A percentile compares a stretch with the other conserved stretches of the same genome.
phyloP scores from a whole-genome alignment of 2,113 vertebrate genomes.

The Salvelinus sp. region DNA sequence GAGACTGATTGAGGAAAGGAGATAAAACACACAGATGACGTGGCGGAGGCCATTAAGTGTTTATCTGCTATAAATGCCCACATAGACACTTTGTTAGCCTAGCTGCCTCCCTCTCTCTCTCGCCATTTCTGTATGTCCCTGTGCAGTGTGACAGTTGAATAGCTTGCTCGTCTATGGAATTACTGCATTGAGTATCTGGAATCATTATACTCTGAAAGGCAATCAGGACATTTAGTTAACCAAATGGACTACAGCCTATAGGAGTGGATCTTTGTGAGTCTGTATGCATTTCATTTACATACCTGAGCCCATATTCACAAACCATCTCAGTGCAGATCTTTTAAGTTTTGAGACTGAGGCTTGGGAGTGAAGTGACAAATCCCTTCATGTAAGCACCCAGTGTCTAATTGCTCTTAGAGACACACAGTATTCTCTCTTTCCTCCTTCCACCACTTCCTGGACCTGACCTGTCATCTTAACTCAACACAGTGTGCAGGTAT shows the following conservation, averaged over 20 bases:
- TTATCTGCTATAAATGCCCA: slow-evolving; percentile 10
- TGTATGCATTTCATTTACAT: no score
- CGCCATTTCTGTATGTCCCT: not conserved
- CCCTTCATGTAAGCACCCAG: not conserved
- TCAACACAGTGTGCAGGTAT: slow-evolving; percentile 60
- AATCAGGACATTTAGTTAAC: not conserved
- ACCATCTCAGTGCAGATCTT: not conserved
- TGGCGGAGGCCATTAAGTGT: slow-evolving; percentile 3
- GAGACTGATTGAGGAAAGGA: slow-evolving; percentile 9
- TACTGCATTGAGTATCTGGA: not conserved
- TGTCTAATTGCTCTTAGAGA: slow-evolving; percentile 2
- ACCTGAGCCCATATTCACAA: no score
- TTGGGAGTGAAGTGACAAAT: not conserved
- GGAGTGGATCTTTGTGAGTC: no score
- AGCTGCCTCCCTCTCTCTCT: not conserved
- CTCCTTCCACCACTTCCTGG: slow-evolving; percentile 41
- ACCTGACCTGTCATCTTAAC: slow-evolving; percentile 61
- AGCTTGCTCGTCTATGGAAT: not conserved
- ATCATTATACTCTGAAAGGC: not conserved
- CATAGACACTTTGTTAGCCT: not conserved
- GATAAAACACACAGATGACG: slow-evolving; percentile 15
- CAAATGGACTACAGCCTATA: not conserved
- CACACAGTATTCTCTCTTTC: not conserved
- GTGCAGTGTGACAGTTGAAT: not conserved
- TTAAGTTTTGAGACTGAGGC: not conserved